Percentiles rank a stretch among this genome's conserved stretches.
These are phyloP conservation scores for Drosophila persimilis DNA, from an alignment of 1,140 invertebrate species.

Conservation along the genomic window DNA sequence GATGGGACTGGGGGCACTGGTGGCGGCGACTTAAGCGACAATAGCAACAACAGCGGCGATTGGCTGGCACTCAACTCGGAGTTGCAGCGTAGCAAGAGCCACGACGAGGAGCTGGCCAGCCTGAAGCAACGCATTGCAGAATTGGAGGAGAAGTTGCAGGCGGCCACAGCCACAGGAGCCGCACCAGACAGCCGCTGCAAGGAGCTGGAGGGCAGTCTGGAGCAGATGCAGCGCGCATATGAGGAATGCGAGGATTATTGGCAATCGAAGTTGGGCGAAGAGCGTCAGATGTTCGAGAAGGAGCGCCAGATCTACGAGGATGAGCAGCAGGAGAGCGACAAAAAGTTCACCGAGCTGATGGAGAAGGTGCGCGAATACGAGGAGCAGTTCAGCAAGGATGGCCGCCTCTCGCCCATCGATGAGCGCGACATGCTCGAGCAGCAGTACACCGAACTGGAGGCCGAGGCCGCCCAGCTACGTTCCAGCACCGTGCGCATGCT, in stretches of 20 bases:
- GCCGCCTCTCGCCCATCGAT: constrained; percentile 89
- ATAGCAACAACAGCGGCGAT: constrained; percentile 69
- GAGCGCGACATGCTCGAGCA: constrained; percentile 89
- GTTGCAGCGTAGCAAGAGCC: constrained; percentile 54
- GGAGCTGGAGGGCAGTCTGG: constrained; percentile 88
- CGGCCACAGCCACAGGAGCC: constrained; percentile 9
- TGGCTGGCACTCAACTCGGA: constrained; percentile 83
- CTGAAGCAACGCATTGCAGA: constrained; percentile 67
- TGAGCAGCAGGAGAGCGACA: constrained; percentile 90
- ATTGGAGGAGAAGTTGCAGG: constrained; percentile 56
- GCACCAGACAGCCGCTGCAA: constrained; percentile 84
- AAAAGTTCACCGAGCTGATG: constrained; percentile 89
- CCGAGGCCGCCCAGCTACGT: constrained; percentile 86
- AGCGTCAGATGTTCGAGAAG: constrained; percentile 88
- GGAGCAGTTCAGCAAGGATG: constrained; percentile 87
- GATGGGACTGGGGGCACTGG: constrained; percentile 34
- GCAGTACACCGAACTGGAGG: constrained; percentile 88
- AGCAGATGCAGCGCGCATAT: constrained; percentile 89
- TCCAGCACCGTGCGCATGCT: constrained; percentile 69
- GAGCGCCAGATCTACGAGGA: constrained; percentile 89
- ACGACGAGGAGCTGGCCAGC: constrained; percentile 52
- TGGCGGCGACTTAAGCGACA: constrained; percentile 66
- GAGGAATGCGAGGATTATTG: constrained; percentile 94
- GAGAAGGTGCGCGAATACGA: constrained; percentile 91
- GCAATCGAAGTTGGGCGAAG: constrained; percentile 90